These are phyloP conservation scores for Toxotes jaculatrix DNA, from an alignment of 2,113 vertebrate genomes.

Conservation along the genomic window DNA sequence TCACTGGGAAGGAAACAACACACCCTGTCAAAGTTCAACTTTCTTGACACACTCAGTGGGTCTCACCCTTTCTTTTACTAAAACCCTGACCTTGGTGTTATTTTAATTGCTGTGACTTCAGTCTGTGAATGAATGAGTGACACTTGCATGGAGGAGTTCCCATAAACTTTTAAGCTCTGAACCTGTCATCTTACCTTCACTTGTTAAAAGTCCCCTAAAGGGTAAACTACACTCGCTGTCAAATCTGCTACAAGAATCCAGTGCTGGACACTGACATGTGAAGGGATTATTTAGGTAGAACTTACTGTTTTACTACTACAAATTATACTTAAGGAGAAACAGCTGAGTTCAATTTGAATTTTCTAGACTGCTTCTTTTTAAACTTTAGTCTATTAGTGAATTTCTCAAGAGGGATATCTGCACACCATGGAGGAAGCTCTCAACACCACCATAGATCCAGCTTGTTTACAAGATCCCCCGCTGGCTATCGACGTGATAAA, in stretches of 20 bases:
- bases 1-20: conserved; percentile 27
- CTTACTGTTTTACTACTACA: neutral
- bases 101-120: conserved; percentile 38
- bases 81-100: conserved; percentile 35
- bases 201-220: conserved; percentile 12
- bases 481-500: conserved; percentile 80
- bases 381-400: neutral
- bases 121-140: conserved; percentile 72
- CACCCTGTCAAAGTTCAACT: conserved; percentile 72
- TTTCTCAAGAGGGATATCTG: conserved; percentile 11
- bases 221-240: conserved; percentile 31
- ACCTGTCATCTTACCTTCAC: conserved; percentile 18
- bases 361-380: neutral
- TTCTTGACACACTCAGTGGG: neutral
- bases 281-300: neutral
- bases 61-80: conserved; percentile 24
- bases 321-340: neutral
- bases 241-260: neutral
- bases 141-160: conserved; percentile 4
- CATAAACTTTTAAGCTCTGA: conserved; percentile 42
- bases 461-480: conserved; percentile 81
- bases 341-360: neutral
- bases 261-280: neutral
- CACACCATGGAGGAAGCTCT: conserved; percentile 70
- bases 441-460: conserved; percentile 80